Conservation (phyloP, 2,888 invertebrate genomes). For the Acanthosepion pharaonis region DNA sequence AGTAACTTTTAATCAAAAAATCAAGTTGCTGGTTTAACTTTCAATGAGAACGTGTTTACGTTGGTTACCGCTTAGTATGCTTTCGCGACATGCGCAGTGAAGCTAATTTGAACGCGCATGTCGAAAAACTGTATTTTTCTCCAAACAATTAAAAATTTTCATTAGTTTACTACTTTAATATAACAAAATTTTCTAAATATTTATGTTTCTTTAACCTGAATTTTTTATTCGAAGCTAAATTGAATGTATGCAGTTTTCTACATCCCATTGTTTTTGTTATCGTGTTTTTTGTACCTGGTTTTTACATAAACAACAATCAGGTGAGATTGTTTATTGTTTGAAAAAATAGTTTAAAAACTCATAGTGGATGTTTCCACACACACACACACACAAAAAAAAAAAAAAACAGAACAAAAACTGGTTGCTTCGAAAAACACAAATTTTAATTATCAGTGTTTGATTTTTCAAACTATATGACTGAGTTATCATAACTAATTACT, state of each 20-base stretch:
- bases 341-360: too few relatives aligned
- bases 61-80: neutral
- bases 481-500: too few relatives aligned
- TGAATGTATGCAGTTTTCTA: neutral
- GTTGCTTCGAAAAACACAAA: too few relatives aligned
- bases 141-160: neutral
- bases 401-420: too few relatives aligned
- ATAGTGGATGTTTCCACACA: too few relatives aligned
- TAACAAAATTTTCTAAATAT: neutral
- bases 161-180: neutral
- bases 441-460: too few relatives aligned
- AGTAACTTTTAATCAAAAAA: neutral
- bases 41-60: neutral
- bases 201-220: neutral
- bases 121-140: neutral
- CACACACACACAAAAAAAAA: too few relatives aligned
- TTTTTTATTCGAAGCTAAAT: neutral
- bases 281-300: neutral
- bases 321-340: neutral
- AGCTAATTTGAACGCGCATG: slow-evolving; percentile 17
- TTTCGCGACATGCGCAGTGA: neutral
- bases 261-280: neutral
- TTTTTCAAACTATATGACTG: too few relatives aligned
- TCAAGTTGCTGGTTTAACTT: neutral
- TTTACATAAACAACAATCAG: slow-evolving; percentile 13